Evolutionary conservation across 2,888 invertebrate genomes (phyloP).

Genomic region (Drosophila emarginata): DNA sequence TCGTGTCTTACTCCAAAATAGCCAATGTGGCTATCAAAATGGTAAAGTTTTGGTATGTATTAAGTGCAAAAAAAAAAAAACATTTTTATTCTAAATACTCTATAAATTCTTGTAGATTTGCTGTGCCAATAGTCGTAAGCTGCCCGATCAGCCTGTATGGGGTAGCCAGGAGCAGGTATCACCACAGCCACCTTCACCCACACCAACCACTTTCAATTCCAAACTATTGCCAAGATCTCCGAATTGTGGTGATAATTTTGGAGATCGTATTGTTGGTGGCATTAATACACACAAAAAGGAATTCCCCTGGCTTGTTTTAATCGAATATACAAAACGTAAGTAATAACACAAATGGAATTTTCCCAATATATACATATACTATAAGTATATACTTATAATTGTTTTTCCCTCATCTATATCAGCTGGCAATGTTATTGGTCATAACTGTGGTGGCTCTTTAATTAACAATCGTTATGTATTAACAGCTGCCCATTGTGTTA

Average conservation of each 20-base stretch:
- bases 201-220: slow-evolving; percentile 69
- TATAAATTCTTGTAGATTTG: slow-evolving; percentile 76
- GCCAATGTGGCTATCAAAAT: slow-evolving; percentile 87
- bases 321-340: slow-evolving; percentile 83
- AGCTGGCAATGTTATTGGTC: slow-evolving; percentile 85
- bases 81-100: too few species aligned
- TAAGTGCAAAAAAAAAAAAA: too few species aligned
- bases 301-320: slow-evolving; percentile 83
- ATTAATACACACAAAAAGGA: slow-evolving; percentile 85
- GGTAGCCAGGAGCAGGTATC: slow-evolving; percentile 59
- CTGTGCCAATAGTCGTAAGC: slow-evolving; percentile 54
- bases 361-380: neutral
- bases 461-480: slow-evolving; percentile 86
- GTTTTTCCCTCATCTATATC: slow-evolving; percentile 18
- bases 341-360: neutral
- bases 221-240: slow-evolving; percentile 55
- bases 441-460: slow-evolving; percentile 89
- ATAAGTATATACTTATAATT: neutral
- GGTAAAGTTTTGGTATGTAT: slow-evolving; percentile 64
- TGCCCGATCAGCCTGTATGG: slow-evolving; percentile 36
- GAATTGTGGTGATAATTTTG: slow-evolving; percentile 76
- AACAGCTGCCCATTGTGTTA: slow-evolving; percentile 91
- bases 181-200: slow-evolving; percentile 5
- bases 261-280: slow-evolving; percentile 86
- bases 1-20: slow-evolving; percentile 83